phyloP scores from a whole-genome alignment of 2,113 vertebrate genomes.

The Caranx ignobilis region DNA sequence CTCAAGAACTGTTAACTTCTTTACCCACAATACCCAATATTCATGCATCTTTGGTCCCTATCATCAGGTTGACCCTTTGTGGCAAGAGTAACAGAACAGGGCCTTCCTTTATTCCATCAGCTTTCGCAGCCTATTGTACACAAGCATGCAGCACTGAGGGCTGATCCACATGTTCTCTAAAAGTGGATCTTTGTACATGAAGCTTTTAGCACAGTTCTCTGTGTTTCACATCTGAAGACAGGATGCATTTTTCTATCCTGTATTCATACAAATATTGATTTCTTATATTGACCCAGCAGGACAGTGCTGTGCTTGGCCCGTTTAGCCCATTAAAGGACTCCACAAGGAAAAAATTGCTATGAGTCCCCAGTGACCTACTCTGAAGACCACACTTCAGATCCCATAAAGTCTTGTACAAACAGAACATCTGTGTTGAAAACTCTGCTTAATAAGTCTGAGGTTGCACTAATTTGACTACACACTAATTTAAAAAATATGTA shows the following conservation, averaged over 20 bases:
- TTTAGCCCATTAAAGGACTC: background rate
- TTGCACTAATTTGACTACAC: background rate
- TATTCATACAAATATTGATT: background rate
- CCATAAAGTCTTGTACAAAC: background rate
- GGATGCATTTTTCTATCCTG: background rate
- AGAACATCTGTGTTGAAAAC: too few relatives aligned
- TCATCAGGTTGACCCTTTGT: too few relatives aligned
- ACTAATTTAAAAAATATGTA: background rate
- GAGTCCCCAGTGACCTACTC: background rate
- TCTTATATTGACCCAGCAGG: background rate
- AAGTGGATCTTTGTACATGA: background rate
- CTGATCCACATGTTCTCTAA: background rate
- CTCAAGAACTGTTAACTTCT: background rate
- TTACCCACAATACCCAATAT: background rate
- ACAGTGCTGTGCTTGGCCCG: background rate
- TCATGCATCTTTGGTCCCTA: background rate
- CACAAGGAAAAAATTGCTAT: background rate
- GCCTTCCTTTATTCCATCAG: background rate
- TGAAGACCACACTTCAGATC: background rate
- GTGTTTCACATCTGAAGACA: background rate
- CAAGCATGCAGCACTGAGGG: background rate
- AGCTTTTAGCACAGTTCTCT: background rate
- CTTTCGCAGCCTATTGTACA: background rate
- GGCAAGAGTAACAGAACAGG: background rate
- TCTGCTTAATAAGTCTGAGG: background rate